Base-by-base conservation (phyloP, 2,113 vertebrate genomes). In the Myxocyprinus asiaticus region DNA sequence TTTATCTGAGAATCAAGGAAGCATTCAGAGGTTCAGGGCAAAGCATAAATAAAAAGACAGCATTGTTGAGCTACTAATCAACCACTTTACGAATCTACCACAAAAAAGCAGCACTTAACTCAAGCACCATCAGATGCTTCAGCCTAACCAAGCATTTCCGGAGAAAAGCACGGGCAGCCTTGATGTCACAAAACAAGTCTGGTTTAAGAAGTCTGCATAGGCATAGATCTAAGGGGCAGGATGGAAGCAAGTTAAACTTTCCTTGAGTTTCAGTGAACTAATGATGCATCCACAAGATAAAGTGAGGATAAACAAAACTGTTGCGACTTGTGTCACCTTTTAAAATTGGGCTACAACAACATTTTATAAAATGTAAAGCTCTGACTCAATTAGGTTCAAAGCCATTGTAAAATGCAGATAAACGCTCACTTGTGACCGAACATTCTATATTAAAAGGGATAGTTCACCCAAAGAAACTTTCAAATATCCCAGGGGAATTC, bases 11-110 rank as follows among this genome's bases (percentile, higher is more conserved):
- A 53, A 65, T 76, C 61, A 65, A 65, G 59, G 7, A 50, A 9
- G 11, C 59, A n/a, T 6, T 64, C 61, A 7, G 45, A 64, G 61
- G 12, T 70, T 55, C 14, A 59, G 55, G 11, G 33, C 7, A 17
- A 62, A 48, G 9, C 0, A 1, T 48, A 63, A 63, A 61, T 62
- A 62, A 80, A 77, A 63, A 70, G 4, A 53, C 4, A 61, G 70
- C 55, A 45, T 66, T 61, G 17, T 44, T 44, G 51, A 79, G 67
- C 67, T 55, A 65, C 61, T 69, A 71, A 75, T 66, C 12, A 79
- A 33, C 17, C 58, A 67, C 8, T 64, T 55, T 44, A 58, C 62
- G 43, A 43, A 76, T 79, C 43, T 9, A 51, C 59, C 64, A 76
- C 65, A 63, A 67, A 79, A 9, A 0, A 6, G 70, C 43, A 80